Percentiles rank a stretch among this genome's conserved stretches.
Evolutionary conservation across 2,888 invertebrate genomes (phyloP).

Genomic region (Cheilosia pagana): DNA sequence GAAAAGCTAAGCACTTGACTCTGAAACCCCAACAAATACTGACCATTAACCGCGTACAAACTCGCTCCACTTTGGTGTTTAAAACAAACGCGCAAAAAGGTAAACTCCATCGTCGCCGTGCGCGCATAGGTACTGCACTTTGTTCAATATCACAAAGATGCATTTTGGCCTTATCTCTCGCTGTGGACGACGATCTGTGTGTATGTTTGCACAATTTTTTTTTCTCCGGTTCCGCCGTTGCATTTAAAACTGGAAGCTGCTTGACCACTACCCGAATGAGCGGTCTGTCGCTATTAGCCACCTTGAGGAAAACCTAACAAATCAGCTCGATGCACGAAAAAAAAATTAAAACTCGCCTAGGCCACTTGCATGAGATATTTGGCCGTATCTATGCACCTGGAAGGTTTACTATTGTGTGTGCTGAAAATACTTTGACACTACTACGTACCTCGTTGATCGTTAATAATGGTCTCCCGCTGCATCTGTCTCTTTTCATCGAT

Average conservation of each 20-base stretch:
- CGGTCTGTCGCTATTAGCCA: conserved; percentile 32
- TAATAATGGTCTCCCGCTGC: conserved; percentile 24
- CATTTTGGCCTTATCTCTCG: conserved; percentile 36
- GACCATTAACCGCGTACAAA: conserved; percentile 22
- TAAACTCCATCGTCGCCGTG: conserved; percentile 7
- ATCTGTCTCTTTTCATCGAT: conserved; percentile 15
- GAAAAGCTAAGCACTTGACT: conserved; percentile 50
- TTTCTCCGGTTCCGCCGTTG: conserved; percentile 43
- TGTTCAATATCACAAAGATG: conserved; percentile 25
- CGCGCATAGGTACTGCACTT: conserved; percentile 21
- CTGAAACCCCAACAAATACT: conserved; percentile 33
- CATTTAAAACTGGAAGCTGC: conserved; percentile 56
- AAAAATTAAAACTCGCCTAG: not conserved
- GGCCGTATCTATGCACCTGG: conserved; percentile 9
- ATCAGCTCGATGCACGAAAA: conserved; percentile 22
- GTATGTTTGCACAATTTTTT: not conserved
- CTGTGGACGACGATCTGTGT: not conserved
- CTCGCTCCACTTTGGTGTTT: conserved; percentile 37
- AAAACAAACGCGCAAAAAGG: conserved; percentile 35
- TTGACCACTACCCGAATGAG: conserved; percentile 39
- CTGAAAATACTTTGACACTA: conserved; percentile 34
- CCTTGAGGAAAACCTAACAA: conserved; percentile 57
- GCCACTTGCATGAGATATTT: conserved; percentile 17
- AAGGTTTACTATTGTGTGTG: conserved; percentile 3
- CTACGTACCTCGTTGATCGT: conserved; percentile 19